Base-by-base conservation (phyloP, 2,888 invertebrate species). In the Poecilobothrus nobilitatus region DNA sequence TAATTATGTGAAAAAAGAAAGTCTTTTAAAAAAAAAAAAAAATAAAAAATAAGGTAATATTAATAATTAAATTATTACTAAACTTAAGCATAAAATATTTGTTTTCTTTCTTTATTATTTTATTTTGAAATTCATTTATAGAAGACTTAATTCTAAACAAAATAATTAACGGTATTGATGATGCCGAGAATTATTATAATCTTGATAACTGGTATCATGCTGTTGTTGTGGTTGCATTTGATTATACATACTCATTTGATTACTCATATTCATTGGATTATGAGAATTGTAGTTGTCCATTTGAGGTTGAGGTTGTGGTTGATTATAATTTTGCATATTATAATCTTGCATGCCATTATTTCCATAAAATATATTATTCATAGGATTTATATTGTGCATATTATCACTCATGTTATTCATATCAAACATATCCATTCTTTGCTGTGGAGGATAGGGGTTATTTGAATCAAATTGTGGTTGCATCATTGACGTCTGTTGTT, bases 271-370 rank as follows among this genome's bases (percentile, higher is more conserved):
- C 37, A 37, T 37, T 37, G 8, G 9, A 18, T 53, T 53, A n/a
- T 53, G 15, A 41, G 41, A 41, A 53, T 53, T 53, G n/a, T 18
- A 53, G 15, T 18, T 53, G 6, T 53, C 53, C 53, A 53, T 37
- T 27, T 2, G 3, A 37, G 37, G n/a, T 18, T 9, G n/a, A 12
- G 9, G 53, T 53, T 7, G 15, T 44, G 6, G 44, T 3, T 53
- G 15, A 6, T n/a, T 53, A 53, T 53, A 53, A 53, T 53, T 53
- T 53, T 53, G 53, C n/a, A 53, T 53, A n/a, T n/a, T 18, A 53
- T 53, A 53, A 53, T 53, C 53, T 53, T 53, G 53, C 53, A 53
- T 53, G 18, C n/a, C n/a, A 53, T 53, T 53, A n/a, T 53, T 53
- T 6, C 53, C 53, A 53, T 53, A 53, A 53, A 53, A 53, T 8